phyloP scores from a whole-genome alignment of 2,888 invertebrate genomes.

The Andrena chrysosceles region DNA sequence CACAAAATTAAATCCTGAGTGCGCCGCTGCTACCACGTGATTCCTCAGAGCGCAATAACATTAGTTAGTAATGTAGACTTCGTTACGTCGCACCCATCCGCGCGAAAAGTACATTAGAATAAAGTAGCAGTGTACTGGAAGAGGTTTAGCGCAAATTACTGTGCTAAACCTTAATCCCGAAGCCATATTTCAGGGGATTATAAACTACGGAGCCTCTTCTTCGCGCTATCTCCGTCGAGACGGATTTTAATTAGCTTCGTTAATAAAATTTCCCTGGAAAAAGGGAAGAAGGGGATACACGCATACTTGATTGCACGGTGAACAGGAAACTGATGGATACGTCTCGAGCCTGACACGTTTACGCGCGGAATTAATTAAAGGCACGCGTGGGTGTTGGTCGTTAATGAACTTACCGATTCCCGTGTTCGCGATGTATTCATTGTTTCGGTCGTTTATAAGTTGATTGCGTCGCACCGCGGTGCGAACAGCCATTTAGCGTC shows the following conservation, averaged over 20 bases:
- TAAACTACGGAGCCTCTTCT: not conserved
- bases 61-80: no score
- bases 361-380: slow-evolving; percentile 34
- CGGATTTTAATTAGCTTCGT: slow-evolving; percentile 6
- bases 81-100: not conserved
- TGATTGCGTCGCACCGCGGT: slow-evolving; percentile 33
- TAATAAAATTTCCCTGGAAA: not conserved
- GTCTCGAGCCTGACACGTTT: not conserved
- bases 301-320: not conserved
- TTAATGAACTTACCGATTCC: slow-evolving; percentile 37
- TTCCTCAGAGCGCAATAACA: no score
- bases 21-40: no score
- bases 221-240: not conserved
- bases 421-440: slow-evolving; percentile 14
- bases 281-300: no score
- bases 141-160: not conserved
- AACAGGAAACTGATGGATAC: not conserved
- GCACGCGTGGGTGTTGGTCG: slow-evolving; percentile 7
- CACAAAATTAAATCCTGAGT: no score
- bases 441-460: slow-evolving; percentile 37
- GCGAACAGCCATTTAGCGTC: slow-evolving; percentile 6
- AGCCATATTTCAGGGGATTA: slow-evolving; percentile 5
- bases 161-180: slow-evolving; percentile 5
- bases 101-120: not conserved
- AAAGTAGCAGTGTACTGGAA: not conserved